A percentile compares a stretch with the other conserved stretches of the same genome.
Conservation (phyloP, 2,888 invertebrate genomes). For the Melipona bicolor region DNA sequence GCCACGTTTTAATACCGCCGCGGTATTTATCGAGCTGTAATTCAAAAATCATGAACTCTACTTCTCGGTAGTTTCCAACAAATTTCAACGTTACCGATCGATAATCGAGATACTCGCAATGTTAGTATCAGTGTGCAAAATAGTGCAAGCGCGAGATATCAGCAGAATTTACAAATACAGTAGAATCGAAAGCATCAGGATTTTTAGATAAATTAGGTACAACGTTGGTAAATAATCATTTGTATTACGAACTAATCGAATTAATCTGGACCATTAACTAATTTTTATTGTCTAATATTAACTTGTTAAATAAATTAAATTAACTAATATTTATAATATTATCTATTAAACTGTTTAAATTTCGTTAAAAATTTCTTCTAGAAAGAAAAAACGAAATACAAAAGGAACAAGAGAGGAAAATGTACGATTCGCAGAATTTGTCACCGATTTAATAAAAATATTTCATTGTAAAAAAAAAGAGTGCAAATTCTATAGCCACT, state of each 20-base stretch:
- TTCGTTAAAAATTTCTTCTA: too few relatives aligned
- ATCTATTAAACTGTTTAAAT: too few relatives aligned
- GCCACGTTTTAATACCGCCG: background rate
- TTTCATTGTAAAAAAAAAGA: background rate
- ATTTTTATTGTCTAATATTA: background rate
- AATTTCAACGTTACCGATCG: background rate
- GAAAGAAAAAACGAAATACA: too few relatives aligned
- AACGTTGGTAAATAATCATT: background rate
- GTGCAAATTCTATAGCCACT: background rate
- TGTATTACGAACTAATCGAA: background rate
- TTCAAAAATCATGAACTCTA: background rate
- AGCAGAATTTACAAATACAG: background rate
- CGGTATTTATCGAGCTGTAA: background rate
- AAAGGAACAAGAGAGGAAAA: too few relatives aligned
- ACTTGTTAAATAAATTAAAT: too few relatives aligned
- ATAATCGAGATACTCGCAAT: background rate
- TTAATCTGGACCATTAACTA: rapidly evolving
- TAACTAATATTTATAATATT: too few relatives aligned
- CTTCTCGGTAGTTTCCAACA: background rate
- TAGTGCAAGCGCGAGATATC: background rate
- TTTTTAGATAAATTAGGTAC: background rate
- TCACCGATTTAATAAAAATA: background rate
- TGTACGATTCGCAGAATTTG: too few relatives aligned
- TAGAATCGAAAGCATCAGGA: background rate
- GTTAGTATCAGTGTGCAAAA: background rate